A percentile compares a stretch with the other conserved stretches of the same genome.
Evolutionary conservation across 2,797 vertebrate species (phyloP).

Genomic region (Emydoidea blandingii): DNA sequence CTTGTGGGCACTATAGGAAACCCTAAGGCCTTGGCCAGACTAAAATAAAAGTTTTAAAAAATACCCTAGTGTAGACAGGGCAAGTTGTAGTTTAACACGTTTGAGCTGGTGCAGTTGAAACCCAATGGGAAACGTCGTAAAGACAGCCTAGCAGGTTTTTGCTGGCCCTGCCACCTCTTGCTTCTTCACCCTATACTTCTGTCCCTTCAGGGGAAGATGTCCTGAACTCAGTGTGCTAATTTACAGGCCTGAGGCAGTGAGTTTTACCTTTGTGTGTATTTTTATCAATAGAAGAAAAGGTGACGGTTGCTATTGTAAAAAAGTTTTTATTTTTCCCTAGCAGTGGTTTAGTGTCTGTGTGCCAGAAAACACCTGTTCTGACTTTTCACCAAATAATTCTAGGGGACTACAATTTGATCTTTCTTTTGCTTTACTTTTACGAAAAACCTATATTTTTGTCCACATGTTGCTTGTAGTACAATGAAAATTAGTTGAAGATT

Average conservation of each 20-base stretch:
- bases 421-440: not conserved
- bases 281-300: not conserved
- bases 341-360: not conserved
- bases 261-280: not conserved
- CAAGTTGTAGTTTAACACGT: not conserved
- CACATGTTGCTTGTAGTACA: not conserved
- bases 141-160: slow-evolving; percentile 36
- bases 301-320: slow-evolving; percentile 14
- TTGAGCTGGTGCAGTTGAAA: not conserved
- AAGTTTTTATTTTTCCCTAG: not conserved
- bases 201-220: not conserved
- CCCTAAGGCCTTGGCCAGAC: not conserved
- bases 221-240: slow-evolving; percentile 34
- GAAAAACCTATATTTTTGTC: not conserved
- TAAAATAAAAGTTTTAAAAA: not conserved
- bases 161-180: slow-evolving; percentile 23
- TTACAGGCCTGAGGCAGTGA: slow-evolving; percentile 22
- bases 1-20: not conserved
- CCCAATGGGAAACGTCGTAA: not conserved
- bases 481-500: not conserved
- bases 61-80: not conserved
- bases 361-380: not conserved
- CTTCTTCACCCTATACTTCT: slow-evolving; percentile 65
- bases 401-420: not conserved
- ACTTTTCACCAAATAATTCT: not conserved